These are phyloP conservation scores for Ecdyonurus torrentis DNA, from an alignment of 2,888 invertebrate species.

Conservation along the genomic window DNA sequence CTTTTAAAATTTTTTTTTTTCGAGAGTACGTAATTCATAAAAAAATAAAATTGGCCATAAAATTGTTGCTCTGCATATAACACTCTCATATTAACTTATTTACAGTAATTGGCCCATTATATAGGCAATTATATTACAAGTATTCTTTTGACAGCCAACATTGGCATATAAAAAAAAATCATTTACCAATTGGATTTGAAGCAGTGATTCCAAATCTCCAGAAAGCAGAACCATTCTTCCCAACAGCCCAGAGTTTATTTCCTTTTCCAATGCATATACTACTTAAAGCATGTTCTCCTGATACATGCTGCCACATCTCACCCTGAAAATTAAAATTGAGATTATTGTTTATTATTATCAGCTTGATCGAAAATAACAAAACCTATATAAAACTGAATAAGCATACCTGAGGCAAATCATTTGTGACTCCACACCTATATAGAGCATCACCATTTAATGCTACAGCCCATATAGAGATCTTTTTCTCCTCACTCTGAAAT, in stretches of 20 bases:
- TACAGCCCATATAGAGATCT: constrained; percentile 54
- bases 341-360: constrained; percentile 7
- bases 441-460: constrained; percentile 76
- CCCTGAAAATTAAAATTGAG: constrained; percentile 34
- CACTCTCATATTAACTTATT: no score
- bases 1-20: background rate
- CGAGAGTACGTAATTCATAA: background rate
- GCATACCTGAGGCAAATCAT: constrained; percentile 55
- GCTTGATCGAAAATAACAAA: background rate
- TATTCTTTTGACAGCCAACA: no score
- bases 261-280: constrained; percentile 55
- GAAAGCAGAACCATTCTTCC: constrained; percentile 70
- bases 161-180: no score
- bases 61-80: no score
- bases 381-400: background rate
- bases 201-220: constrained; percentile 57
- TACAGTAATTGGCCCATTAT: no score
- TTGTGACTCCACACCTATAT: constrained; percentile 59
- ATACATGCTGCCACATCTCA: constrained; percentile 59
- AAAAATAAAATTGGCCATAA: no score
- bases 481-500: background rate
- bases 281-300: constrained; percentile 61
- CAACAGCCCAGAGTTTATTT: constrained; percentile 67
- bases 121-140: no score
- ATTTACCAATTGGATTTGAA: constrained; percentile 41